phyloP scores from a whole-genome alignment of 2,797 vertebrate genomes.

The Apogon hyalosoma region DNA sequence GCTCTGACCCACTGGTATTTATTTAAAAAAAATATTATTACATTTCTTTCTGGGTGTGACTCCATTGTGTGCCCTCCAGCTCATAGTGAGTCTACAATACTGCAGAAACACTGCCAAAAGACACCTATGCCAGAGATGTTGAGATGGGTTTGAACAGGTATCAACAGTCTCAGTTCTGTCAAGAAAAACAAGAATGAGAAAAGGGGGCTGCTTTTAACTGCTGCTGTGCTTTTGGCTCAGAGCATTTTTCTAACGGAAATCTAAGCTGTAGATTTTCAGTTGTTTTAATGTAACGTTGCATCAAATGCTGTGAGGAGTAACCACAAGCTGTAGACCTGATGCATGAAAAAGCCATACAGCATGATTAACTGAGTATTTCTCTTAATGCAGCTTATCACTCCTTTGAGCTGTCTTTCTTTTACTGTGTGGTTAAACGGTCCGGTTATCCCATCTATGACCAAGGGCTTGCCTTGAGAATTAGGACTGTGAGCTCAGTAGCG shows the following conservation, averaged over 20 bases:
- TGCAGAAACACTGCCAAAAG: constrained; percentile 37
- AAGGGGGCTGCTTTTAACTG: neutral
- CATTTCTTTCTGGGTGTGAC: constrained; percentile 54
- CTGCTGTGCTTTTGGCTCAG: neutral
- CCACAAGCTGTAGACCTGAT: constrained; percentile 31
- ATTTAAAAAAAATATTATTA: no score
- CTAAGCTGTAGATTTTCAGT: neutral
- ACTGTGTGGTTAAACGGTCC: neutral
- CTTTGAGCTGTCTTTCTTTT: neutral
- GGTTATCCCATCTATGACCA: neutral
- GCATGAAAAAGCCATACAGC: neutral
- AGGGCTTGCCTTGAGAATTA: no score
- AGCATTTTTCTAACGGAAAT: neutral
- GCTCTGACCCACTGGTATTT: constrained; percentile 38
- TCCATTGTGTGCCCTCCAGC: constrained; percentile 46
- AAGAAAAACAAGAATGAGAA: constrained; percentile 16
- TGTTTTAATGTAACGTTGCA: no score
- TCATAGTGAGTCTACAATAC: constrained; percentile 26
- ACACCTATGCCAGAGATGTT: constrained; percentile 32
- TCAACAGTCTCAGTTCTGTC: constrained; percentile 36
- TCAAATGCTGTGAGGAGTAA: no score
- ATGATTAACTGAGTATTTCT: constrained; percentile 2
- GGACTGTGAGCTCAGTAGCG: no score
- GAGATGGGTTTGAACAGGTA: constrained; percentile 60
- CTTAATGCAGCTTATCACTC: neutral